These are phyloP conservation scores for Anarsia innoxiella DNA, from an alignment of 2,888 invertebrate species.

Conservation along the genomic window DNA sequence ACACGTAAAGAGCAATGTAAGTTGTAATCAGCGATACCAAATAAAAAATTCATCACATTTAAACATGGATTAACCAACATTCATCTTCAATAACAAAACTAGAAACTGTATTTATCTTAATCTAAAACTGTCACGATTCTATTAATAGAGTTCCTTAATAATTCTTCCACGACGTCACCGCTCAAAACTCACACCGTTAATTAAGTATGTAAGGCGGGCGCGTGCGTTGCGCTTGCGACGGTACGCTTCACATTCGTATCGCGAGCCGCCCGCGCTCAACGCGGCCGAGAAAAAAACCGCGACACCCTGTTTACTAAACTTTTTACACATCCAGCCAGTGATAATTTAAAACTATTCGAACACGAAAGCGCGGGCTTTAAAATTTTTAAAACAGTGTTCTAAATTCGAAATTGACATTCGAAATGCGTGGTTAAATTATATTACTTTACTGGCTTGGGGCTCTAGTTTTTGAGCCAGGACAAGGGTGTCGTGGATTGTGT, in stretches of 20 bases:
- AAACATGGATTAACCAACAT: no score
- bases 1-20: no score
- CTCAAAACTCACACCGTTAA: conserved; percentile 49
- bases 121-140: conserved; percentile 1
- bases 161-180: conserved; percentile 24
- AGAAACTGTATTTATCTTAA: background rate
- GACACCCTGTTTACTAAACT: conserved; percentile 36
- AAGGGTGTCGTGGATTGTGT: conserved; percentile 53
- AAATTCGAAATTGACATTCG: conserved; percentile 2
- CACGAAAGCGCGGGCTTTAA: background rate
- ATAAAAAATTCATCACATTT: no score
- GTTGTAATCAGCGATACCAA: no score
- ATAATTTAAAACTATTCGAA: background rate
- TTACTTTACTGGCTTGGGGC: conserved; percentile 16
- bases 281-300: conserved; percentile 42
- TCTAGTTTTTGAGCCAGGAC: conserved; percentile 7
- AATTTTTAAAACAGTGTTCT: background rate
- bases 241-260: conserved; percentile 67
- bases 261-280: conserved; percentile 55
- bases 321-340: background rate
- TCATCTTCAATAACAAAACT: background rate
- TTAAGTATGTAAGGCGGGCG: conserved; percentile 49
- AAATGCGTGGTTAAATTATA: conserved; percentile 17
- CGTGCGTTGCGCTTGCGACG: conserved; percentile 55
- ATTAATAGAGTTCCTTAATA: conserved; percentile 9